Evolutionary conservation across 2,888 invertebrate genomes (phyloP).

Genomic region (Pachliopta kotzebuea): DNA sequence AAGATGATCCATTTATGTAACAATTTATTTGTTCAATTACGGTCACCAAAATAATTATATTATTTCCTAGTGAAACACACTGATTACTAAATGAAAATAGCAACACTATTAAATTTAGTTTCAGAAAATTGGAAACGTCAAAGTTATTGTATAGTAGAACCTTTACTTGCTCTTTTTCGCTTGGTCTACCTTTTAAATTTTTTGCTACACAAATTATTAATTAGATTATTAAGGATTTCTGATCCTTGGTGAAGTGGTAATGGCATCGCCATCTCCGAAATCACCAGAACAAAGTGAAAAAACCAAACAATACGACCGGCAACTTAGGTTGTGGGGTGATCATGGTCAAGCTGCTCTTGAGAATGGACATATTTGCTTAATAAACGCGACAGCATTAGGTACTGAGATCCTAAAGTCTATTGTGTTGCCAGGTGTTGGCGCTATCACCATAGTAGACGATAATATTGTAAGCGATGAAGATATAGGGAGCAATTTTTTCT

Average conservation of each 20-base stretch:
- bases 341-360: slow-evolving; percentile 96
- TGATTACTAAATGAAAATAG: too few relatives aligned
- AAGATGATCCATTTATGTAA: too few relatives aligned
- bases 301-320: slow-evolving; percentile 89
- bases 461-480: slow-evolving; percentile 93
- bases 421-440: slow-evolving; percentile 95
- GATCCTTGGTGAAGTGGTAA: slow-evolving; percentile 40
- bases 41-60: too few relatives aligned
- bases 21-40: too few relatives aligned
- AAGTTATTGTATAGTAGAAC: not conserved
- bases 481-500: slow-evolving; percentile 96
- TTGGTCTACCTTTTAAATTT: not conserved
- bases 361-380: slow-evolving; percentile 93
- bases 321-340: slow-evolving; percentile 98
- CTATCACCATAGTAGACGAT: slow-evolving; percentile 96
- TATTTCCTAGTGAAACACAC: too few relatives aligned
- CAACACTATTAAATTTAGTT: not conserved
- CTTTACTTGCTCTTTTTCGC: too few relatives aligned
- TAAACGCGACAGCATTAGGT: slow-evolving; percentile 95
- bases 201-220: not conserved
- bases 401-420: slow-evolving; percentile 97
- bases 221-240: not conserved
- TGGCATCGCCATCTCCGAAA: slow-evolving; percentile 86
- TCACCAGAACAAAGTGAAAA: slow-evolving; percentile 88
- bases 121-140: not conserved